Evolutionary conservation across 2,888 invertebrate species (phyloP).

Genomic region (Leptinotarsa rubiginosa): DNA sequence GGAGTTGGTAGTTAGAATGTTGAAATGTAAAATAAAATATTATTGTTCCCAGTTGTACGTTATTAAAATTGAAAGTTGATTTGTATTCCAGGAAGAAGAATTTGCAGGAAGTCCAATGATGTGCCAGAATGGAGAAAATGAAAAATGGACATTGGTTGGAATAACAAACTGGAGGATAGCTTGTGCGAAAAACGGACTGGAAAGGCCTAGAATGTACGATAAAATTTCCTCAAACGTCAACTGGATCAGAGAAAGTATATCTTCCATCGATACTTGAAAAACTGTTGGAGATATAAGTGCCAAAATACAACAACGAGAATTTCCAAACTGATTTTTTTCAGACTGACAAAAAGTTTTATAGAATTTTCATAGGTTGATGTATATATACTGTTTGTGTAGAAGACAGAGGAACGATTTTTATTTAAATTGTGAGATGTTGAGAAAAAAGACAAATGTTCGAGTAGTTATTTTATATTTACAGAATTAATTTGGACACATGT

Average conservation of each 20-base stretch:
- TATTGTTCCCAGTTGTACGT: slow-evolving; percentile 16
- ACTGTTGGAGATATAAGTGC: slow-evolving; percentile 4
- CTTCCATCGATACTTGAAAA: slow-evolving; percentile 31
- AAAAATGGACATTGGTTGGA: slow-evolving; percentile 83
- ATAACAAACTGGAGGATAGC: slow-evolving; percentile 89
- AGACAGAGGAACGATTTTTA: too few relatives aligned
- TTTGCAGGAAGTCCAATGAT: slow-evolving; percentile 89
- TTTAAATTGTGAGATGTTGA: neutral
- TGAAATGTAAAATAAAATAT: neutral
- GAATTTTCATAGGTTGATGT: neutral
- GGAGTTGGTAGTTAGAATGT: neutral
- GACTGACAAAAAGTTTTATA: slow-evolving; percentile 7
- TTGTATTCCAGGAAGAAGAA: slow-evolving; percentile 79
- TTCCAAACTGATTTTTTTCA: slow-evolving; percentile 4
- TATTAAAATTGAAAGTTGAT: slow-evolving; percentile 14
- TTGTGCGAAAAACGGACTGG: slow-evolving; percentile 81
- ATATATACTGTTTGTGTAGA: neutral
- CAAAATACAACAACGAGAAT: slow-evolving; percentile 13
- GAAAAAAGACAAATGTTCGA: neutral
- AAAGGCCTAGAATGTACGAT: slow-evolving; percentile 85
- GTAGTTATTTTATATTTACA: neutral
- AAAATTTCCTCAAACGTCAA: slow-evolving; percentile 85
- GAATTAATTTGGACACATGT: neutral
- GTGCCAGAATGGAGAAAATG: slow-evolving; percentile 78
- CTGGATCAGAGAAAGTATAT: slow-evolving; percentile 79